A percentile compares a stretch with the other conserved stretches of the same genome.
These are phyloP conservation scores for Dolomedes plantarius DNA, from an alignment of 2,888 invertebrate genomes.

Conservation along the genomic window DNA sequence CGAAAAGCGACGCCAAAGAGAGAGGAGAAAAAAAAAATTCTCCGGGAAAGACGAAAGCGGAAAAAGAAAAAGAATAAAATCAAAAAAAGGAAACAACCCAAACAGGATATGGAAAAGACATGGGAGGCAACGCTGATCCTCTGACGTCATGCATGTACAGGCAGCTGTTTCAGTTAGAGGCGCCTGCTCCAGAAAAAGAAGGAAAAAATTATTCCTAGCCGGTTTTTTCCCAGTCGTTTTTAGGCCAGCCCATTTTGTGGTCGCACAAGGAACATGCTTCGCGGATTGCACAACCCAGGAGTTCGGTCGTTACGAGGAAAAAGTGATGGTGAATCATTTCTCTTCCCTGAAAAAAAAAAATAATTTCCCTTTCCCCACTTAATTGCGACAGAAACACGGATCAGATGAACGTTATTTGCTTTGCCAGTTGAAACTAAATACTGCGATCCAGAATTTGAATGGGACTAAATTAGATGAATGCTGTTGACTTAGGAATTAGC, in stretches of 20 bases:
- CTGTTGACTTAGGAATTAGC: too few relatives aligned
- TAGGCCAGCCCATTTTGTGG: constrained; percentile 66
- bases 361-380: constrained; percentile 10
- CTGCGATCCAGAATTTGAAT: neutral
- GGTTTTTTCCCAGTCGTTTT: constrained; percentile 71
- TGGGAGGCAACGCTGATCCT: constrained; percentile 68
- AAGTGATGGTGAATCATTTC: constrained; percentile 41
- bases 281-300: constrained; percentile 66
- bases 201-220: constrained; percentile 62
- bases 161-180: constrained; percentile 42
- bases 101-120: constrained; percentile 71
- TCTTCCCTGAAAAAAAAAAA: constrained; percentile 21
- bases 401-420: neutral
- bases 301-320: constrained; percentile 56
- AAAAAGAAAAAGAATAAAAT: constrained; percentile 53
- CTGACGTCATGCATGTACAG: constrained; percentile 63
- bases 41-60: constrained; percentile 69
- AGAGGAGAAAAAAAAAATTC: constrained; percentile 51
- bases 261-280: constrained; percentile 55
- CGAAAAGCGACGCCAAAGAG: constrained; percentile 40
- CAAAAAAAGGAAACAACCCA: constrained; percentile 71
- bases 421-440: neutral
- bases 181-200: constrained; percentile 70
- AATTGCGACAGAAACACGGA: constrained; percentile 7
- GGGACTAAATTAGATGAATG: too few relatives aligned